Evolutionary conservation across 2,797 vertebrate species (phyloP), one percentile per base, ranked within the genome.

Genomic region (Jordanella pulchra): DNA sequence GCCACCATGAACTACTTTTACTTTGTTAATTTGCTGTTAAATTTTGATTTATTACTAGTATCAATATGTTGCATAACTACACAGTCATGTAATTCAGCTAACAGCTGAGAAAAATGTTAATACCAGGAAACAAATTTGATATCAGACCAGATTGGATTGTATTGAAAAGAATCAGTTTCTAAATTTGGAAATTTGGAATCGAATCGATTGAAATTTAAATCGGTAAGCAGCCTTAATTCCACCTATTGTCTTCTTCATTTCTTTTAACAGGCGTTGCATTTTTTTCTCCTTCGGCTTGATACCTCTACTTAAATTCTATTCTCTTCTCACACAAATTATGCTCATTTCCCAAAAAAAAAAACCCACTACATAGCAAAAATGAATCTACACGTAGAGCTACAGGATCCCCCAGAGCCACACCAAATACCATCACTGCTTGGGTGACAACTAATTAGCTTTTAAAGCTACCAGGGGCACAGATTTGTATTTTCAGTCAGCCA

Each of bases 371-470:
- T 7, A 58, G 4, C 35, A 47, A 71, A 39, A 58, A 69, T 39
- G 65, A 0, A 32, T 12, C 27, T 13, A 68, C 7, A 54, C 2
- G 71, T 35, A 30, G 50, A 30, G 3, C 2, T 30, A 17, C 53
- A 61, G 65, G 27, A 23, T 35, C 67, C 7, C 18, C 0, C 15
- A 64, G 65, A 76, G 77, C 68, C 68, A 21, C 58, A 55, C 69
- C 71, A 79, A 72, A 75, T 70, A 71, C 86, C 84, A 85, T 87
- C 86, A 54, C 51, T 42, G 54, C 54, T 83, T 83, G 77, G 69
- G 70, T 25, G 30, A 83, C 79, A 79, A 80, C 75, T 44, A 72
- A 78, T 81, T 84, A 58, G 47, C 42, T 17, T 67, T 55, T 39
- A 1, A 75, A 1, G 45, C 83, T 80, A 82, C 83, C 80, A 51